Conservation (phyloP, 2,797 vertebrate species). For the Rhabdophis nuchalis region DNA sequence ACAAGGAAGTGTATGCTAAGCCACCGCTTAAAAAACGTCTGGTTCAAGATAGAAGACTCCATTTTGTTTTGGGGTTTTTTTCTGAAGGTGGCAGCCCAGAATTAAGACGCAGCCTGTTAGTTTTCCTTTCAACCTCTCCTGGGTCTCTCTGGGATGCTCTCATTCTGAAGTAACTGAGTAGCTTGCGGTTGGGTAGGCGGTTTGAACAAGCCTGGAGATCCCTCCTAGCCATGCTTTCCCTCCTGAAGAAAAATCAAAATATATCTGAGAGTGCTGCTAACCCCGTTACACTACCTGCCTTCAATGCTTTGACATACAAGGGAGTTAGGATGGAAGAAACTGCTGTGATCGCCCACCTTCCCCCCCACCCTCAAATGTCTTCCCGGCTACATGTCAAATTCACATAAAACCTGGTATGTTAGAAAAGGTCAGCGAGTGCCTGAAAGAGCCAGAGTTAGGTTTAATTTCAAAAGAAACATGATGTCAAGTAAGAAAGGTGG, state of each 20-base stretch:
- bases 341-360: slow-evolving; percentile 18
- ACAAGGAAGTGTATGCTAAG: background rate
- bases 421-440: slow-evolving; percentile 27
- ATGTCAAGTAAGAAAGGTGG: background rate
- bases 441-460: slow-evolving; percentile 20
- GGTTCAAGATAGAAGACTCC: background rate
- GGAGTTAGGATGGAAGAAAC: background rate
- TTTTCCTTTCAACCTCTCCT: slow-evolving; percentile 17
- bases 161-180: background rate
- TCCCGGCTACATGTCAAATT: slow-evolving; percentile 19
- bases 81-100: background rate
- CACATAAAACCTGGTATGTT: slow-evolving; percentile 11
- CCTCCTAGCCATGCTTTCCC: background rate
- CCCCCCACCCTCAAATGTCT: background rate
- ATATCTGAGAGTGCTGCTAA: slow-evolving; percentile 23
- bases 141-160: slow-evolving; percentile 7
- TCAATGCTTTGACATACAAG: background rate
- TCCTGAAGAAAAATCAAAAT: slow-evolving; percentile 9
- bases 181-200: background rate
- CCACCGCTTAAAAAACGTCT: slow-evolving; percentile 19
- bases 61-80: background rate
- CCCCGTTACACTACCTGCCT: slow-evolving; percentile 8
- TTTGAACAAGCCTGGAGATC: slow-evolving; percentile 22
- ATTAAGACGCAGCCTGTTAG: background rate
- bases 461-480: slow-evolving; percentile 19